Evolutionary conservation across 2,797 vertebrate genomes (phyloP), one percentile per base, ranked within the genome.

Genomic region (Amphiprion clarkii): DNA sequence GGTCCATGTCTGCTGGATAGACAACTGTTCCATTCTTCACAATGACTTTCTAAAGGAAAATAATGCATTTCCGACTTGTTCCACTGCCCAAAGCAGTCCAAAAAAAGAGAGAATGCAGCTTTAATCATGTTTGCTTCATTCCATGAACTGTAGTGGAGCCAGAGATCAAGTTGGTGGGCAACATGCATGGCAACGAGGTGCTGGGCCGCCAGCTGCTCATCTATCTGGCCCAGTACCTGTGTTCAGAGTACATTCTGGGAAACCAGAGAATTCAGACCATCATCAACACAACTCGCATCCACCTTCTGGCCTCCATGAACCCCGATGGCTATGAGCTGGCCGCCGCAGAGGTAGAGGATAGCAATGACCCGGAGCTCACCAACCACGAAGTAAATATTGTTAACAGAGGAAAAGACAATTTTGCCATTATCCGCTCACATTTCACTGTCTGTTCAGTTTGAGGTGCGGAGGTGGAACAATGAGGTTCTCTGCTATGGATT

Each of bases 121-220:
- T 67, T 76, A 65, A 79, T 56, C 5, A 21, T 53, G 21, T 80
- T 44, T 73, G 61, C 8, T 66, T 84, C 25, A 79, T 49, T 78
- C 56, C 78, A 29, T 67, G 3, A 74, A 58, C 66, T 61, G 31
- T 87, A 99, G 98, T 99, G 91, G 95, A 99, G 88, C 98, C 98
- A 4, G 98, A 99, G 92, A 93, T 99, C 79, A 99, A 99, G 88
- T 92, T 97, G 52, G 89, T 99, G 36, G 98, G 95, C 49, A 99
- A 99, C 92, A 99, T 99, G 94, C 98, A 99, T 0, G 98, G 98
- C 54, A 99, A 99, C 12, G 98, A 99, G 92, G 98, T 99, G 33
- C 91, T 97, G 29, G 97, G 98, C 27, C 96, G 96, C 46, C 97
- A 99, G 82, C 86, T 99, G 74, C 95, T 99, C 72, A 90, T 99